These are phyloP conservation scores for Planiliza haematocheilus DNA, from an alignment of 2,113 vertebrate genomes.

Conservation along the genomic window DNA sequence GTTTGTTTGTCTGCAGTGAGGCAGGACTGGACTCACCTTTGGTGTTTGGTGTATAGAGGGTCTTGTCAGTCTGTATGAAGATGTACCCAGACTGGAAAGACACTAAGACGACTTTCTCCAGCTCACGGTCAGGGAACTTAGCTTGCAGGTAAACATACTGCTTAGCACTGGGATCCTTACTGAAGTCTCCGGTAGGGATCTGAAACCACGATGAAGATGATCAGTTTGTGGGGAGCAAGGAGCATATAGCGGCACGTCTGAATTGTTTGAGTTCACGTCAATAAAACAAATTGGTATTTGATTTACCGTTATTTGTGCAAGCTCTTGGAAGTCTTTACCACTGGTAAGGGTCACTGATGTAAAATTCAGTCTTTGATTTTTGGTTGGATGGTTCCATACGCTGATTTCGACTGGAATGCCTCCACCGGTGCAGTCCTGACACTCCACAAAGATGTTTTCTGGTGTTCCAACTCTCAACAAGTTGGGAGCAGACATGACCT, in stretches of 20 bases:
- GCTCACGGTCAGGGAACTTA: conserved; percentile 26
- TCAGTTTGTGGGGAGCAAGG: too few relatives aligned
- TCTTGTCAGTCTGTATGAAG: conserved; percentile 79
- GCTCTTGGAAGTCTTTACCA: conserved; percentile 42
- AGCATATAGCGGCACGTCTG: too few relatives aligned
- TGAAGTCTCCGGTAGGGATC: conserved; percentile 52
- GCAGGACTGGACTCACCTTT: conserved; percentile 45
- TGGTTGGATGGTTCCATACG: conserved; percentile 54
- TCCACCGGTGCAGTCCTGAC: conserved; percentile 45
- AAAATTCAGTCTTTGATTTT: not conserved
- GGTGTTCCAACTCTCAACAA: conserved; percentile 65
- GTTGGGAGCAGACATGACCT: conserved; percentile 72
- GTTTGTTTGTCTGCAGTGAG: not conserved
- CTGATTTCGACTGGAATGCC: conserved; percentile 19
- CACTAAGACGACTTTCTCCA: conserved; percentile 76
- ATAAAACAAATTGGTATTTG: too few relatives aligned
- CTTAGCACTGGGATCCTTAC: conserved; percentile 46
- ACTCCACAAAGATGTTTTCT: conserved; percentile 78
- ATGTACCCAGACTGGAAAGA: conserved; percentile 77
- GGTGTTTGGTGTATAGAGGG: conserved; percentile 74
- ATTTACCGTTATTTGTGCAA: conserved; percentile 73
- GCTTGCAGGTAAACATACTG: conserved; percentile 74
- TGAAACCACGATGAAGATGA: conserved; percentile 12
- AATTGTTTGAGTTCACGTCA: too few relatives aligned
- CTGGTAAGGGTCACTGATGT: conserved; percentile 43